Conservation (phyloP, 2,113 vertebrate species). For the Crotalus horridus region DNA sequence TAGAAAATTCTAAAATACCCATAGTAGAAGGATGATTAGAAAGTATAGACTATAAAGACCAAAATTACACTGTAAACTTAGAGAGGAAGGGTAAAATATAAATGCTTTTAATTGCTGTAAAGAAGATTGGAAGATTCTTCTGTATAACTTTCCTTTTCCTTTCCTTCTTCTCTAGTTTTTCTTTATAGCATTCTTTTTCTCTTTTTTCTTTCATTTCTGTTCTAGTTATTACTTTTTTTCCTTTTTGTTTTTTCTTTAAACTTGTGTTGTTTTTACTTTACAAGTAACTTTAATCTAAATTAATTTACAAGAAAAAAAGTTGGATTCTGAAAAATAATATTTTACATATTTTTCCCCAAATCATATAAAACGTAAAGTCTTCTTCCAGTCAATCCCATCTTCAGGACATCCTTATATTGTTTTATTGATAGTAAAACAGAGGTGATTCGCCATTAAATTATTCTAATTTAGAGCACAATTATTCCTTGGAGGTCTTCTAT, state of each 20-base stretch:
- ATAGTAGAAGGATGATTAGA: background rate
- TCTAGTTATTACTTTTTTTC: background rate
- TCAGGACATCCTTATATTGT: background rate
- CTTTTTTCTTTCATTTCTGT: background rate
- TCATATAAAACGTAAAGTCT: background rate
- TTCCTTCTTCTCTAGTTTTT: background rate
- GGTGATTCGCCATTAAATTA: background rate
- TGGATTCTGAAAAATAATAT: background rate
- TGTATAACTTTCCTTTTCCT: background rate
- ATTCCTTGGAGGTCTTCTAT: background rate
- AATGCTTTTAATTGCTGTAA: too few relatives aligned
- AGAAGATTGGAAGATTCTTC: background rate
- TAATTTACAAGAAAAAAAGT: background rate
- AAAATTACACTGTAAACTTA: background rate
- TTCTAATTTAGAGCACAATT: background rate
- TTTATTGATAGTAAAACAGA: background rate
- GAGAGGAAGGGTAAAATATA: background rate
- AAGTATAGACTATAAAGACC: background rate
- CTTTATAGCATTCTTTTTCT: background rate
- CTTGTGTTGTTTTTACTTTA: background rate
- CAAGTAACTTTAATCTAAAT: background rate
- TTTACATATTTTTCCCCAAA: background rate
- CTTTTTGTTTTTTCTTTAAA: background rate
- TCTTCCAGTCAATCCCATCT: background rate
- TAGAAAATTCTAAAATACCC: background rate